Evolutionary conservation across 2,797 vertebrate genomes (phyloP).

Genomic region (Melanotaenia parkinsoni): DNA sequence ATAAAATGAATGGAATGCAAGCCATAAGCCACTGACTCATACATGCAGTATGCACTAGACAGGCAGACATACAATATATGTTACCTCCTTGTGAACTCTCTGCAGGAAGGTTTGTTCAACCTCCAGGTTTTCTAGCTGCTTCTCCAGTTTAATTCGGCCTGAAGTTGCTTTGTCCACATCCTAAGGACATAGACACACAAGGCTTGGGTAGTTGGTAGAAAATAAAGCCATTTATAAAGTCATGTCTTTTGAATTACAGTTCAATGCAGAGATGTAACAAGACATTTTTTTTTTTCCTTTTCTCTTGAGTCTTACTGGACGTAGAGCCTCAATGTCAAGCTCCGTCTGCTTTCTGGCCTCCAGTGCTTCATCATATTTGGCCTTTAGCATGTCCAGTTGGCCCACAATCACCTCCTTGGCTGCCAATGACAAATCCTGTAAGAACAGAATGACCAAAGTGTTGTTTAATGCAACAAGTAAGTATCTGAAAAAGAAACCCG

Average conservation of each 20-base stretch:
- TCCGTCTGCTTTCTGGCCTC: constrained; percentile 81
- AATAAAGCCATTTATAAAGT: not conserved
- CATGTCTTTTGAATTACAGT: not conserved
- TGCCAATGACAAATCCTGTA: constrained; percentile 78
- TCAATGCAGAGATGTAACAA: not conserved
- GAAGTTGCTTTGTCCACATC: constrained; percentile 78
- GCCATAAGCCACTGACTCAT: constrained; percentile 6
- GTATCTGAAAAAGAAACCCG: not conserved
- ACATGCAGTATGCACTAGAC: not conserved
- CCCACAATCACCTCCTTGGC: constrained; percentile 76
- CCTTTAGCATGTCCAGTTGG: constrained; percentile 79
- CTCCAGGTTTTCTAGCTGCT: constrained; percentile 81
- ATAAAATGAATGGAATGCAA: constrained; percentile 37
- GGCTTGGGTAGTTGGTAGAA: not conserved
- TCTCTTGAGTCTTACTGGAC: constrained; percentile 75
- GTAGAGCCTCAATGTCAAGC: constrained; percentile 79
- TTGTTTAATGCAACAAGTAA: constrained; percentile 9
- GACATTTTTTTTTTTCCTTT: not conserved
- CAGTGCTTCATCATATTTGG: constrained; percentile 78
- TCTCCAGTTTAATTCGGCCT: constrained; percentile 74
- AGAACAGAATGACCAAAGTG: constrained; percentile 8
- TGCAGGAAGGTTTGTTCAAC: constrained; percentile 80
- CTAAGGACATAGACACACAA: constrained; percentile 46
- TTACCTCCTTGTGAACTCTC: constrained; percentile 77
- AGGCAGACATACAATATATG: not conserved